These are phyloP conservation scores for Pelvicachromis taeniatus DNA, from an alignment of 2,113 vertebrate genomes.

Conservation along the genomic window DNA sequence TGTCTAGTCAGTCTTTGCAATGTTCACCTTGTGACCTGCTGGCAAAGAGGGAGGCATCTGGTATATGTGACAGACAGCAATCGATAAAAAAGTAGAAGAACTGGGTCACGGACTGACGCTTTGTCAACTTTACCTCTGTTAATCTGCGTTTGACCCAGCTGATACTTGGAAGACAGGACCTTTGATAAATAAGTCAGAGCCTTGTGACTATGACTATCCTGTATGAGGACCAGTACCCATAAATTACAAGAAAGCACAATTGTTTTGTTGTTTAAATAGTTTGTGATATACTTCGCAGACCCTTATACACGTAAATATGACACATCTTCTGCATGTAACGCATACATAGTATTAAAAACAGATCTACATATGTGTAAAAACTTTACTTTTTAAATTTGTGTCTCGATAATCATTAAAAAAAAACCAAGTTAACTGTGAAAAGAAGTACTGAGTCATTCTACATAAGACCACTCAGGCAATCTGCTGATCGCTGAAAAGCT, in stretches of 20 bases:
- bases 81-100: background rate
- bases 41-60: background rate
- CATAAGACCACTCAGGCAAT: background rate
- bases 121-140: background rate
- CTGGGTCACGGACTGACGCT: background rate
- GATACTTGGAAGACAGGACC: background rate
- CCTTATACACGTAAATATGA: background rate
- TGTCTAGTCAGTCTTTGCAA: background rate
- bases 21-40: rapidly evolving
- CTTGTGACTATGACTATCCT: background rate
- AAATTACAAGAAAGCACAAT: background rate
- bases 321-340: background rate
- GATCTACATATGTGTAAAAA: background rate
- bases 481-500: constrained; percentile 29
- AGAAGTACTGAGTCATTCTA: constrained; percentile 15
- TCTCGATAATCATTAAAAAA: background rate
- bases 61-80: background rate
- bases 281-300: background rate
- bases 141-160: background rate
- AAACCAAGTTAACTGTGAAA: background rate
- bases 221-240: background rate
- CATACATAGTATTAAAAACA: background rate
- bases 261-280: background rate
- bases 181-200: background rate
- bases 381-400: rapidly evolving